Evolutionary conservation across 35 echinoderm and acorn worm genomes (phyloP).

Genomic region (Patiria miniata): DNA sequence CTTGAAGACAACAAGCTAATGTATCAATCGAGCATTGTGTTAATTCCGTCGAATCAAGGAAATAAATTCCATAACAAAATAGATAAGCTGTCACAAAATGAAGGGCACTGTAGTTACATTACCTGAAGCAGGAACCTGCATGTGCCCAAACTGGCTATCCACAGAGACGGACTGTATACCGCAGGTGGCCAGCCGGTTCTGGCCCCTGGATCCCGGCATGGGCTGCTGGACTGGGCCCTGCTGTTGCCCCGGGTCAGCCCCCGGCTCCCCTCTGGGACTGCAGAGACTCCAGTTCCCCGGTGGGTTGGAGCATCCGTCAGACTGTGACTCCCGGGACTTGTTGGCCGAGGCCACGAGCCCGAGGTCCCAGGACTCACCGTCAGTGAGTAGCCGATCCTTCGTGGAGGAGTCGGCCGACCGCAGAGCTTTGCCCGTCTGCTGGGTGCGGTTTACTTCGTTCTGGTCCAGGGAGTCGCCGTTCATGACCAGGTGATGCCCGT

Average conservation of each 20-base stretch:
- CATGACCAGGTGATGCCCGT: background rate
- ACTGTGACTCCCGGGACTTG: background rate
- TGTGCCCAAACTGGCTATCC: background rate
- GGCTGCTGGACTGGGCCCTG: background rate
- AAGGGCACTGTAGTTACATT: too few species aligned
- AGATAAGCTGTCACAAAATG: too few species aligned
- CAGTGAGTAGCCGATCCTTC: background rate
- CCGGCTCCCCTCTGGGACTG: background rate
- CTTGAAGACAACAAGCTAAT: too few species aligned
- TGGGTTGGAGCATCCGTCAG: background rate
- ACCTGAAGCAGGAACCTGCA: background rate
- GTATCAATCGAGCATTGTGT: too few species aligned
- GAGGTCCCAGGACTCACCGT: background rate
- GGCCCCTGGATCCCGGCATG: background rate
- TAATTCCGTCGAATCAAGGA: too few species aligned
- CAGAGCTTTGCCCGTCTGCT: background rate
- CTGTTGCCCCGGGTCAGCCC: background rate
- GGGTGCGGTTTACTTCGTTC: background rate
- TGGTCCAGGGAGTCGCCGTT: background rate
- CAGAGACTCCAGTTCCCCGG: background rate
- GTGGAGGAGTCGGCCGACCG: background rate
- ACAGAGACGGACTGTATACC: background rate
- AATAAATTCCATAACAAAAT: too few species aligned
- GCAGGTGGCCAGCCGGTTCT: background rate
- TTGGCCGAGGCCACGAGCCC: background rate